phyloP scores from a whole-genome alignment of 1,140 invertebrate genomes.

The Araneus ventricosus region DNA sequence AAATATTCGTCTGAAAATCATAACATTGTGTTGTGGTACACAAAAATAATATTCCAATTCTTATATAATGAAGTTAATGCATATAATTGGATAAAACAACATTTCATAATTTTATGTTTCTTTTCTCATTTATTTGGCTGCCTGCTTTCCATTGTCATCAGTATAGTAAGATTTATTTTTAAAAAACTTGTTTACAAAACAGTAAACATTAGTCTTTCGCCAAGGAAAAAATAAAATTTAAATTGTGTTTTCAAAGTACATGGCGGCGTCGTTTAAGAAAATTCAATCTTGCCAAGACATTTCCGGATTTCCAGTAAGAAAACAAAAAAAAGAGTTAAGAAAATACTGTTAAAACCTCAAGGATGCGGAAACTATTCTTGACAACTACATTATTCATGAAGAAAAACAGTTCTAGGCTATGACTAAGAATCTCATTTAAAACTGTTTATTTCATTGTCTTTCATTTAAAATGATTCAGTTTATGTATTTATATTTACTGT shows the following conservation, averaged over 20 bases:
- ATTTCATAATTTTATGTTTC: too few species aligned
- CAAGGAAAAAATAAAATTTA: not conserved
- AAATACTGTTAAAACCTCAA: not conserved
- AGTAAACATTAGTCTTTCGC: not conserved
- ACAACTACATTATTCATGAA: not conserved
- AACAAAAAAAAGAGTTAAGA: not conserved
- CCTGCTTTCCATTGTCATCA: too few species aligned
- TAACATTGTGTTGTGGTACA: too few species aligned
- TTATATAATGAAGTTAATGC: too few species aligned
- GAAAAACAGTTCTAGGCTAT: not conserved
- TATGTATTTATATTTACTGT: too few species aligned
- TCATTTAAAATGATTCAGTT: not conserved
- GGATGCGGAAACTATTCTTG: not conserved
- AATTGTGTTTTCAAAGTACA: not conserved
- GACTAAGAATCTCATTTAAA: not conserved
- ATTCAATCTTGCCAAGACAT: not conserved
- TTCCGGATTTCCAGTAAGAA: not conserved
- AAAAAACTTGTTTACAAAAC: not conserved
- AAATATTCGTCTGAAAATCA: too few species aligned
- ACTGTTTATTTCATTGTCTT: not conserved
- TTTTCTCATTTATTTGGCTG: too few species aligned
- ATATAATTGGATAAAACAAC: too few species aligned
- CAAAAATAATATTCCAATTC: too few species aligned
- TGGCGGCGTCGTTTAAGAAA: not conserved
- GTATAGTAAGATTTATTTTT: too few species aligned